These are phyloP conservation scores for Leptinotarsa undecemlineata DNA, from an alignment of 1,140 invertebrate species.

Conservation along the genomic window DNA sequence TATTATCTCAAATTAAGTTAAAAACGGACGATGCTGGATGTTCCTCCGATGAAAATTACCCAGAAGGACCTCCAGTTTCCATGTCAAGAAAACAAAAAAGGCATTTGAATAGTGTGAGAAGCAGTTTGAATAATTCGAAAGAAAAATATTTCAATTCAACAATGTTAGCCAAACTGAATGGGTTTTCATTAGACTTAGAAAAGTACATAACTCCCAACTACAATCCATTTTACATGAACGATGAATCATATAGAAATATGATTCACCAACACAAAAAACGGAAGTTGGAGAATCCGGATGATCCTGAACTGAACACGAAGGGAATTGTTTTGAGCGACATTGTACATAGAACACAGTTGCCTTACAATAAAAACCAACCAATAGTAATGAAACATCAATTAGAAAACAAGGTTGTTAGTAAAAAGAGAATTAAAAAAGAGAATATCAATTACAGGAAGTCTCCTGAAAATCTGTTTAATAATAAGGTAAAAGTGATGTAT, in stretches of 20 bases:
- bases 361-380: conserved; percentile 54
- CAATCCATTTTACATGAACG: conserved; percentile 61
- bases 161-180: conserved; percentile 53
- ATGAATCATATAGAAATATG: conserved; percentile 71
- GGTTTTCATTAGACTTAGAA: conserved; percentile 55
- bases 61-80: conserved; percentile 62
- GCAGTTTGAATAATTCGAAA: conserved; percentile 57
- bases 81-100: conserved; percentile 60
- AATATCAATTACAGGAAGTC: conserved; percentile 31
- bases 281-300: conserved; percentile 58
- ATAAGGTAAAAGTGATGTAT: conserved; percentile 16
- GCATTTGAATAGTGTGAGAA: conserved; percentile 53
- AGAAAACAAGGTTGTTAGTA: conserved; percentile 44
- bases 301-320: conserved; percentile 48
- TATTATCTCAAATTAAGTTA: conserved; percentile 58
- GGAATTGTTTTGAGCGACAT: conserved; percentile 47
- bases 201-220: conserved; percentile 52
- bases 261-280: conserved; percentile 67
- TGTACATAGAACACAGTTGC: conserved; percentile 52
- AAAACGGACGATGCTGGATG: conserved; percentile 66
- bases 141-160: conserved; percentile 58
- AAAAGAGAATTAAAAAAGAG: conserved; percentile 47
- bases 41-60: conserved; percentile 73
- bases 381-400: conserved; percentile 51
- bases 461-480: conserved; percentile 24